phyloP scores from a whole-genome alignment of 2,113 vertebrate species.

The Bufo gargarizans region DNA sequence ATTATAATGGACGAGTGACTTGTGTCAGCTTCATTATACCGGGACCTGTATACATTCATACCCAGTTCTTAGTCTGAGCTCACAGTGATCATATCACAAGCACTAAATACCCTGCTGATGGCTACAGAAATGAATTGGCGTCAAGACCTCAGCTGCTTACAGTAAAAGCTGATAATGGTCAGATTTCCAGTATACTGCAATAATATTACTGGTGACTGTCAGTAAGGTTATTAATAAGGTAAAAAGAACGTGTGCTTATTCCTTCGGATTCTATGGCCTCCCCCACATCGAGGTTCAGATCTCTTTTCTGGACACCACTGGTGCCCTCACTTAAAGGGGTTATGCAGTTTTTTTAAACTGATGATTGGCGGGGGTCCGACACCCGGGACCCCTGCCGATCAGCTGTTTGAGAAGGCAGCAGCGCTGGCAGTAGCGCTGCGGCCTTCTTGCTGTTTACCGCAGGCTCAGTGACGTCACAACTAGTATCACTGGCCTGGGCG shows the following conservation, averaged over 20 bases:
- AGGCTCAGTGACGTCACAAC: no score
- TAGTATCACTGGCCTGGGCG: no score
- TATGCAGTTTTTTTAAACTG: no score
- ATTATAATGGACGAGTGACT: background rate
- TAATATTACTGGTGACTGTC: background rate
- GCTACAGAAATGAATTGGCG: constrained; percentile 1
- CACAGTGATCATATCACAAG: constrained; percentile 2
- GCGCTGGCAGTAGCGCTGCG: no score
- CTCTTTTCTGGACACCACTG: background rate
- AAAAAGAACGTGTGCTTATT: background rate
- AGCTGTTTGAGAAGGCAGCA: no score
- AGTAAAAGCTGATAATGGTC: background rate
- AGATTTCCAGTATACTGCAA: background rate
- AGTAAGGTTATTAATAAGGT: background rate
- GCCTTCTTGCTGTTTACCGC: no score
- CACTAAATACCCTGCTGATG: background rate
- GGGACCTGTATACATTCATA: background rate
- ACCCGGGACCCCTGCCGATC: no score
- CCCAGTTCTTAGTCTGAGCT: background rate
- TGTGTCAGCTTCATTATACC: background rate
- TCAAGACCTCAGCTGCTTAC: background rate
- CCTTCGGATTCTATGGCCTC: background rate
- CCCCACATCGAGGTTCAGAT: background rate
- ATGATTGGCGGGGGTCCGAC: no score
- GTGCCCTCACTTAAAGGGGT: no score